Evolutionary conservation across 2,113 vertebrate genomes (phyloP).

Genomic region (Halcyon malimbica): DNA sequence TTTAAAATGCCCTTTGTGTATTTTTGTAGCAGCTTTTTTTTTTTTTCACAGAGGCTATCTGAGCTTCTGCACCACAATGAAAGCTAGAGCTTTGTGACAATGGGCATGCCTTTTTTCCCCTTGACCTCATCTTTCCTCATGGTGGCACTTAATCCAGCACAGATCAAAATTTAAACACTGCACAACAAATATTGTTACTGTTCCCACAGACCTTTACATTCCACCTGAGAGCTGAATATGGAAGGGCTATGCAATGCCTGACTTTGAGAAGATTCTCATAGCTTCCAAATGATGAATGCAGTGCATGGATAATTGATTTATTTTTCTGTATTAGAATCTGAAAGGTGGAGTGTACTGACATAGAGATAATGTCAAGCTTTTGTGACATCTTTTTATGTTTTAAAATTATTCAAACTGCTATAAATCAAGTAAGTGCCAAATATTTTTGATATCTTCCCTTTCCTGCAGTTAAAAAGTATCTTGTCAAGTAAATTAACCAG

Average conservation of each 20-base stretch:
- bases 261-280: background rate
- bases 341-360: background rate
- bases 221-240: background rate
- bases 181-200: conserved; percentile 10
- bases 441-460: background rate
- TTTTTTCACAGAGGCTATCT: conserved; percentile 38
- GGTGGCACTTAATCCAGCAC: background rate
- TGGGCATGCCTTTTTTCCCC: conserved; percentile 30
- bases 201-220: background rate
- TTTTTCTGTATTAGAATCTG: background rate
- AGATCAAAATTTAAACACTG: conserved; percentile 43
- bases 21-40: conserved; percentile 55
- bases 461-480: background rate
- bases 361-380: background rate
- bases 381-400: background rate
- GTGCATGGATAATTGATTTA: background rate
- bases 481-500: background rate
- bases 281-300: background rate
- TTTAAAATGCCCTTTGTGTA: conserved; percentile 65
- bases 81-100: conserved; percentile 36
- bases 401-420: background rate
- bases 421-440: background rate
- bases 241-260: background rate
- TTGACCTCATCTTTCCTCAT: conserved; percentile 47
- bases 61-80: conserved; percentile 11